Percentiles rank a stretch among this genome's conserved stretches.
These are phyloP conservation scores for Ethmia dodecea DNA, from an alignment of 2,888 invertebrate species.

Conservation along the genomic window DNA sequence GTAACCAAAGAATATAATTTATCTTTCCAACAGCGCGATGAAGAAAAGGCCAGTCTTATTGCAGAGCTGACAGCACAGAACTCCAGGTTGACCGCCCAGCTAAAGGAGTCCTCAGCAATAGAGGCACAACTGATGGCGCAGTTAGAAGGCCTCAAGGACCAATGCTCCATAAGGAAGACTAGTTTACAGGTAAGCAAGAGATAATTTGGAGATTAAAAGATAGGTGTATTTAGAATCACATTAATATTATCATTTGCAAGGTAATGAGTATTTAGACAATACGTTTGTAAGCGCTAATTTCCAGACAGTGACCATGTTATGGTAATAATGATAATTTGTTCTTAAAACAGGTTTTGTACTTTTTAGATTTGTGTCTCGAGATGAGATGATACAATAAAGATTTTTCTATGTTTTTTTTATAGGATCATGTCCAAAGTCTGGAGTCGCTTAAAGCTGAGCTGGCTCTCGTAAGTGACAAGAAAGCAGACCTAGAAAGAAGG, in stretches of 20 bases:
- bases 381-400: too few relatives aligned
- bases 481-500: conserved; percentile 89
- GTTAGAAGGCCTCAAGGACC: conserved; percentile 89
- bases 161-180: conserved; percentile 87
- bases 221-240: too few relatives aligned
- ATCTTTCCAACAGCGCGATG: conserved; percentile 77
- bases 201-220: too few relatives aligned
- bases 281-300: too few relatives aligned
- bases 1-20: conserved; percentile 4
- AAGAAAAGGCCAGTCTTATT: conserved; percentile 89
- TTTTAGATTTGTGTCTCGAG: too few relatives aligned
- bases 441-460: conserved; percentile 93
- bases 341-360: too few relatives aligned
- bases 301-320: too few relatives aligned
- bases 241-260: too few relatives aligned
- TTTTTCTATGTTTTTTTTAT: conserved; percentile 30
- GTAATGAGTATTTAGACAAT: too few relatives aligned
- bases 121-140: conserved; percentile 89
- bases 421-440: conserved; percentile 93
- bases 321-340: too few relatives aligned
- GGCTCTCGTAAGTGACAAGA: conserved; percentile 88
- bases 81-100: conserved; percentile 88
- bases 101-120: conserved; percentile 88
- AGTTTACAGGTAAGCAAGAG: conserved; percentile 82
- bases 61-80: conserved; percentile 93